Percentiles rank a stretch among this genome's conserved stretches.
Evolutionary conservation across 2,113 vertebrate species (phyloP).

Genomic region (Nesogale talazaci): DNA sequence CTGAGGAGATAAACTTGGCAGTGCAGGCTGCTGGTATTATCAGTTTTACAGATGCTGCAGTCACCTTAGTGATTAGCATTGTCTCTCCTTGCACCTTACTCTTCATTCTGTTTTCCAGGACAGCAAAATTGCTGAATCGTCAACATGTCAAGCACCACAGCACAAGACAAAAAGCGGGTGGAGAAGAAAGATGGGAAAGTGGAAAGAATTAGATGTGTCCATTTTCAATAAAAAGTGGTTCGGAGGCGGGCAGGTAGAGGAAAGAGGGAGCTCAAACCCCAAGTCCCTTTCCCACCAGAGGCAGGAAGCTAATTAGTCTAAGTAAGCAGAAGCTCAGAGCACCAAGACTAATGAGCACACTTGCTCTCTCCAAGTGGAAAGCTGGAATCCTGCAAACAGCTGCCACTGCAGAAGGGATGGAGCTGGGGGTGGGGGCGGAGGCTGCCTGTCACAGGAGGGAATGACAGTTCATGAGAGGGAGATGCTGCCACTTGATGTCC

Average conservation of each 20-base stretch:
- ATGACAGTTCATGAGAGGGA: not conserved
- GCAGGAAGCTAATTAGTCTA: constrained; percentile 59
- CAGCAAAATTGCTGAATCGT: constrained; percentile 9
- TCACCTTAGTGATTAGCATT: not conserved
- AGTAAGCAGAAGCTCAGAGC: constrained; percentile 58
- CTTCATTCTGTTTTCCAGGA: constrained; percentile 32
- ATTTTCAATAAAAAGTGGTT: not conserved
- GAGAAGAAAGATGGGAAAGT: too few relatives aligned
- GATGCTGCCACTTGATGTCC: not conserved
- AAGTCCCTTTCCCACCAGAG: constrained; percentile 6
- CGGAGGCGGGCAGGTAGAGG: not conserved
- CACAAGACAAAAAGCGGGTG: not conserved
- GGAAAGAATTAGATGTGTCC: constrained; percentile 23
- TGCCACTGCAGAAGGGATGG: not conserved
- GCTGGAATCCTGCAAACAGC: constrained; percentile 18
- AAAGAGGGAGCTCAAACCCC: not conserved
- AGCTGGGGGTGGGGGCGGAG: not conserved
- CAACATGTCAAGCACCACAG: not conserved
- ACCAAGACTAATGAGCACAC: constrained; percentile 53
- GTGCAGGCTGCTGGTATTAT: not conserved
- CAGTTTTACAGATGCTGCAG: not conserved
- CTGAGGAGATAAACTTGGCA: not conserved
- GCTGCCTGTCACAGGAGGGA: not conserved
- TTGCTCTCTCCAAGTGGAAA: constrained; percentile 41
- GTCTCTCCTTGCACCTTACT: not conserved